Percentiles rank a stretch among this genome's conserved stretches.
Conservation (phyloP, 2,797 vertebrate genomes). For the Crypturellus tataupa region DNA sequence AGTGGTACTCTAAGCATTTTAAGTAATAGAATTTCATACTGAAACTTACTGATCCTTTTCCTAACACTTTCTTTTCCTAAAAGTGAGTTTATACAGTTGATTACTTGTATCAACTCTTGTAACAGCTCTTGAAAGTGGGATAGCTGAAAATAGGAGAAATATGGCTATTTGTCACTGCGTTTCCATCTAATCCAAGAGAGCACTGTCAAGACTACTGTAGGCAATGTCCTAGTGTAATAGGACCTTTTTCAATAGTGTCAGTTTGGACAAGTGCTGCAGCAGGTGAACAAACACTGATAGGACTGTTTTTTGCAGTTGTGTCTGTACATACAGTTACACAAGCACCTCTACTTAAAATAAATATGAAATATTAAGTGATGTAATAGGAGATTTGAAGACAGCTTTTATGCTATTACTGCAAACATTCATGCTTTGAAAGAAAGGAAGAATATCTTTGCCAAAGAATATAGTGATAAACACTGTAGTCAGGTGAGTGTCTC, state of each 20-base stretch:
- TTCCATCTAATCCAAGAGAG: constrained; percentile 22
- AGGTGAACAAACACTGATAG: constrained; percentile 67
- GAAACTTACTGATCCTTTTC: not conserved
- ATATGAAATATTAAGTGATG: not conserved
- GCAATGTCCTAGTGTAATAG: not conserved
- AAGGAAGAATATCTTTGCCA: not conserved
- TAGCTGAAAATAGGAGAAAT: not conserved
- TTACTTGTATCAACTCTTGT: not conserved
- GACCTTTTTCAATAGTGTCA: constrained; percentile 24
- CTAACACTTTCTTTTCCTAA: not conserved
- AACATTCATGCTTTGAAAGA: not conserved
- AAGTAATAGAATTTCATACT: not conserved
- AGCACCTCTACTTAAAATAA: constrained; percentile 11
- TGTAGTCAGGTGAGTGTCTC: not conserved
- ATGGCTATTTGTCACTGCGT: not conserved
- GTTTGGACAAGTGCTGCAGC: constrained; percentile 31
- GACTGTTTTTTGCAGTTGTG: not conserved
- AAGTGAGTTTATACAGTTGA: not conserved
- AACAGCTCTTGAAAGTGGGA: not conserved
- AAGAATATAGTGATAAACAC: not conserved
- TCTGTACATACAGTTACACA: not conserved
- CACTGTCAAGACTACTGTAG: not conserved
- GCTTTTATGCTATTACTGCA: not conserved
- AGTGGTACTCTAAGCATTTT: not conserved
- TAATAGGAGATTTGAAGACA: not conserved